Percentiles rank a stretch among this genome's conserved stretches.
Conservation (phyloP, 2,113 vertebrate species). For the Onychostruthus taczanowskii region DNA sequence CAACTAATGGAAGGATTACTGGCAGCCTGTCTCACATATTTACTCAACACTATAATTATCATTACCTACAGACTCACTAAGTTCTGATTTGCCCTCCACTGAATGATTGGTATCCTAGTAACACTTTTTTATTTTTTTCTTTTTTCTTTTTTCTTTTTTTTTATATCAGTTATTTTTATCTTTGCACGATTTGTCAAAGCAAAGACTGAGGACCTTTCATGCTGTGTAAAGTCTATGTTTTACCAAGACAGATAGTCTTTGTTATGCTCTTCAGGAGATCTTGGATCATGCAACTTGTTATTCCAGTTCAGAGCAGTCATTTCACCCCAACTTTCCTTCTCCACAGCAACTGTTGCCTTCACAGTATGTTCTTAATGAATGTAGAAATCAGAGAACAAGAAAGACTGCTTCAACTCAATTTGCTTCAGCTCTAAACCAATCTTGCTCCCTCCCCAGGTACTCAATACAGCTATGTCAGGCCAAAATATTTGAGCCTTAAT, state of each 20-base stretch:
- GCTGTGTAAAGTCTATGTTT: neutral
- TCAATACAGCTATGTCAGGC: neutral
- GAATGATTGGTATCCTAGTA: slow-evolving; percentile 43
- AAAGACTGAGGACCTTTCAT: neutral
- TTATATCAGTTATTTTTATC: slow-evolving; percentile 3
- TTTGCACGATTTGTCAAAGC: neutral
- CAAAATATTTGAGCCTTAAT: neutral
- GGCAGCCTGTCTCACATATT: neutral
- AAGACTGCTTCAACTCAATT: neutral
- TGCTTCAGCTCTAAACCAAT: neutral
- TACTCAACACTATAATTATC: slow-evolving; percentile 15
- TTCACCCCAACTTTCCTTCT: neutral
- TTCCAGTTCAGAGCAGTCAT: neutral
- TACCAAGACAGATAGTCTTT: neutral
- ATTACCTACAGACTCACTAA: neutral
- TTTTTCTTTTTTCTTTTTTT: neutral
- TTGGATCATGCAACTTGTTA: neutral
- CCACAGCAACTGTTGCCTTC: neutral
- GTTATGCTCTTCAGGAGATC: neutral
- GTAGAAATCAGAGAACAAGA: neutral
- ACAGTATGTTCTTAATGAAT: neutral
- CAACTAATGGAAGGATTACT: neutral
- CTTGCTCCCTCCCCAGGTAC: neutral
- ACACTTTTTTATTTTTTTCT: neutral
- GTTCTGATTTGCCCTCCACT: slow-evolving; percentile 19